Conservation (phyloP, 2,113 vertebrate species). For the Bubo blakistoni region DNA sequence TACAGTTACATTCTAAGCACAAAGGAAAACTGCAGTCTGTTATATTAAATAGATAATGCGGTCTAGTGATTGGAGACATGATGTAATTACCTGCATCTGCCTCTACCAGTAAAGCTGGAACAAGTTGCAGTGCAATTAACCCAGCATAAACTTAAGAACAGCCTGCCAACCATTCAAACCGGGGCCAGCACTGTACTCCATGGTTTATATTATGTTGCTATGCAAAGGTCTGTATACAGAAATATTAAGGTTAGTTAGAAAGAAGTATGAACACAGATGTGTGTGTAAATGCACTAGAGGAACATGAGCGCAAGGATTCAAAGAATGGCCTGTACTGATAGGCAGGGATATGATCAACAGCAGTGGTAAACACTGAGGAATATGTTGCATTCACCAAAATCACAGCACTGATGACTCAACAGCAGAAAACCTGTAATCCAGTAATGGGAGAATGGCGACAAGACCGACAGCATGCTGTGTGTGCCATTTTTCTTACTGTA, state of each 20-base stretch:
- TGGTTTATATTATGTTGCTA: neutral
- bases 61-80: neutral
- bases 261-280: neutral
- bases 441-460: neutral
- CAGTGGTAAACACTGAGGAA: neutral
- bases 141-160: neutral
- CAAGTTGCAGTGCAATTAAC: neutral
- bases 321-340: neutral
- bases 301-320: neutral
- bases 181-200: neutral
- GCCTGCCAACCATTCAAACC: neutral
- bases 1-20: neutral
- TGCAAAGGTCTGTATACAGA: neutral
- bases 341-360: neutral
- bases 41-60: neutral
- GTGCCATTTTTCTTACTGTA: neutral
- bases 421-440: neutral
- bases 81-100: neutral
- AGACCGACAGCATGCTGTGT: neutral
- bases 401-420: accelerated
- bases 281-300: neutral
- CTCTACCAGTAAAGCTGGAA: neutral
- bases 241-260: neutral
- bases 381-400: neutral
- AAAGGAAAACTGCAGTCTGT: neutral